Percentiles rank a stretch among this genome's conserved stretches.
These are phyloP conservation scores for Anser cygnoides DNA, from an alignment of 2,113 vertebrate species.

Conservation along the genomic window DNA sequence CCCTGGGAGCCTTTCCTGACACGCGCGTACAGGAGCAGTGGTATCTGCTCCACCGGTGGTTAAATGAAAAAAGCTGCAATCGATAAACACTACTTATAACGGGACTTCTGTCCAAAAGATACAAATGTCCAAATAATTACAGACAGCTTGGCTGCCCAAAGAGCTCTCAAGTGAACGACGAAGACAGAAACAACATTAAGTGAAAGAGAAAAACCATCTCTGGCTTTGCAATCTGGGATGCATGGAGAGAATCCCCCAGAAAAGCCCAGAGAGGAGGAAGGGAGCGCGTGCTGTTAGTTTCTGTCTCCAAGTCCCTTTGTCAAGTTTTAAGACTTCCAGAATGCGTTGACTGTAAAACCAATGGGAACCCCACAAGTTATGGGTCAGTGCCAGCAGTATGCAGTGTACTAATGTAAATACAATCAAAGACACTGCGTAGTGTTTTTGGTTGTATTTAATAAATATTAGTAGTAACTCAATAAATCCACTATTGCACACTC, in stretches of 20 bases:
- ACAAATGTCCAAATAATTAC: neutral
- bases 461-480: neutral
- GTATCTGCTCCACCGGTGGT: neutral
- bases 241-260: neutral
- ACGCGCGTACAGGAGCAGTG: neutral
- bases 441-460: neutral
- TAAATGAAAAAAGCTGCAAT: neutral
- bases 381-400: neutral
- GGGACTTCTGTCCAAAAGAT: neutral
- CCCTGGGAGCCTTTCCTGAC: neutral
- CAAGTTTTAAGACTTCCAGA: neutral
- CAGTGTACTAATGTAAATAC: neutral
- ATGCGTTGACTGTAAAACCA: neutral
- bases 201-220: neutral
- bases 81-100: neutral
- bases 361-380: neutral
- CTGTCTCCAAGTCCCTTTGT: neutral
- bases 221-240: neutral
- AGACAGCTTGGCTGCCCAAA: neutral
- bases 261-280: neutral
- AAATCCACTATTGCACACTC: neutral
- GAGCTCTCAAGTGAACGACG: neutral
- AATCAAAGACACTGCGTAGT: neutral
- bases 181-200: neutral
- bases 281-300: neutral